These are phyloP conservation scores for Gymnocheta viridis DNA, from an alignment of 2,888 invertebrate species.

Conservation along the genomic window DNA sequence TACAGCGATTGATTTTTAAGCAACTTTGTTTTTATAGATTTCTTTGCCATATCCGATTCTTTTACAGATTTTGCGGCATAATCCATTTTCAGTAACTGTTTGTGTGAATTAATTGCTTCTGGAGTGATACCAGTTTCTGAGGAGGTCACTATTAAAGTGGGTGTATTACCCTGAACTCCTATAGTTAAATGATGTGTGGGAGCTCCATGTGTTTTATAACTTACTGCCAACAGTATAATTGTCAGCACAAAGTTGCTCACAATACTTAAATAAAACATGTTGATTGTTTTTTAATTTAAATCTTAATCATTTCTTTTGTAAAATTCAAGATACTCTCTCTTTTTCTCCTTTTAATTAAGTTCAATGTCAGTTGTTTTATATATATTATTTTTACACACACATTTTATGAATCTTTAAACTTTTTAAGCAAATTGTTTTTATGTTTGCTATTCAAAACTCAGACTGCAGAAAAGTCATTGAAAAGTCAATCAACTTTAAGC, in stretches of 20 bases:
- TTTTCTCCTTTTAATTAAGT: not conserved
- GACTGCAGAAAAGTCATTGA: constrained; percentile 11
- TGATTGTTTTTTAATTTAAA: constrained; percentile 1
- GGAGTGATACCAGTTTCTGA: constrained; percentile 71
- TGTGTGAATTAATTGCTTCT: not conserved
- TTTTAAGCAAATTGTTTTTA: not conserved
- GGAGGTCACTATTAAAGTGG: constrained; percentile 73
- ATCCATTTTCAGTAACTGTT: not conserved
- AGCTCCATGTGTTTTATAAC: constrained; percentile 44
- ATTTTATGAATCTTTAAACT: not conserved
- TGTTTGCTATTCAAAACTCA: not conserved
- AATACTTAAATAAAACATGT: constrained; percentile 32
- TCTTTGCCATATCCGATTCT: not conserved
- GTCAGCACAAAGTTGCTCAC: constrained; percentile 22
- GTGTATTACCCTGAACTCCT: constrained; percentile 72
- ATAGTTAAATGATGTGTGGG: constrained; percentile 72
- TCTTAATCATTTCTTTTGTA: constrained; percentile 4
- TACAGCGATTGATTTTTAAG: constrained; percentile 11
- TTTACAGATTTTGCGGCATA: not conserved
- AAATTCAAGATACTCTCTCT: not conserved
- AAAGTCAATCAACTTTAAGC: constrained; percentile 52
- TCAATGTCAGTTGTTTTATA: constrained; percentile 26
- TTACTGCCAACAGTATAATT: constrained; percentile 11
- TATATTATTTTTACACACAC: not conserved
- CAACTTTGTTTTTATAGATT: constrained; percentile 8